phyloP scores from a whole-genome alignment of 1,140 invertebrate genomes.

The Drosophila ficusphila region DNA sequence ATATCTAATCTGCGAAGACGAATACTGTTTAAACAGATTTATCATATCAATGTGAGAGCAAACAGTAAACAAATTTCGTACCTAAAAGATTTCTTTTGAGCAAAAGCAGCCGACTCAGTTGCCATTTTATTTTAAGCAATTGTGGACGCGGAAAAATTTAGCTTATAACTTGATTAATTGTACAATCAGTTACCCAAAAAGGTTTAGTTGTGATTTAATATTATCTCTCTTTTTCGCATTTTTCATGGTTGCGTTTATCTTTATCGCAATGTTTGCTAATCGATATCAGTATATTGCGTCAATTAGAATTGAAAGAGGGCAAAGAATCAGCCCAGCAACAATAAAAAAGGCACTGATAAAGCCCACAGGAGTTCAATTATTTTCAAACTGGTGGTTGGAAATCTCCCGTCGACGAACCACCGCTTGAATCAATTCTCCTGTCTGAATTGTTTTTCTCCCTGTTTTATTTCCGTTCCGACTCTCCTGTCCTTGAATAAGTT shows the following conservation, averaged over 20 bases:
- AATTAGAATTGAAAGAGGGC: conserved; percentile 14
- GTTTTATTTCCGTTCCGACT: conserved; percentile 19
- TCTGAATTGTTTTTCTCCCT: conserved; percentile 2
- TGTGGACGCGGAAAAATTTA: conserved; percentile 30
- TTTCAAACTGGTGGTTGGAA: conserved; percentile 1
- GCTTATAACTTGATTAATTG: neutral
- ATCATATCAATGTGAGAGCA: conserved; percentile 59
- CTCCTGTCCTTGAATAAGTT: conserved; percentile 71
- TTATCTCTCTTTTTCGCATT: conserved; percentile 14
- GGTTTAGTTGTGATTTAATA: conserved; percentile 22
- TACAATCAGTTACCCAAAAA: conserved; percentile 25
- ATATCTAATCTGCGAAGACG: conserved; percentile 65
- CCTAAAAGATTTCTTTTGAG: conserved; percentile 10
- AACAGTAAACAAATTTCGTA: conserved; percentile 41
- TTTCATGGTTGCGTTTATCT: conserved; percentile 7
- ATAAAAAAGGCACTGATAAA: neutral
- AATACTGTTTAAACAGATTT: conserved; percentile 68
- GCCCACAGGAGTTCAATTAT: neutral
- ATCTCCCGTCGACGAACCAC: neutral
- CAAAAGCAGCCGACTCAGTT: conserved; percentile 44
- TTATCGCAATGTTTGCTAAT: conserved; percentile 24
- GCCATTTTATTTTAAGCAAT: conserved; percentile 45
- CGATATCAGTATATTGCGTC: conserved; percentile 40
- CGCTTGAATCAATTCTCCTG: conserved; percentile 1
- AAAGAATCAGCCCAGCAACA: neutral